Percentiles rank a stretch among this genome's conserved stretches.
These are phyloP conservation scores for Struthidea cinerea DNA, from an alignment of 2,113 vertebrate species.

Conservation along the genomic window DNA sequence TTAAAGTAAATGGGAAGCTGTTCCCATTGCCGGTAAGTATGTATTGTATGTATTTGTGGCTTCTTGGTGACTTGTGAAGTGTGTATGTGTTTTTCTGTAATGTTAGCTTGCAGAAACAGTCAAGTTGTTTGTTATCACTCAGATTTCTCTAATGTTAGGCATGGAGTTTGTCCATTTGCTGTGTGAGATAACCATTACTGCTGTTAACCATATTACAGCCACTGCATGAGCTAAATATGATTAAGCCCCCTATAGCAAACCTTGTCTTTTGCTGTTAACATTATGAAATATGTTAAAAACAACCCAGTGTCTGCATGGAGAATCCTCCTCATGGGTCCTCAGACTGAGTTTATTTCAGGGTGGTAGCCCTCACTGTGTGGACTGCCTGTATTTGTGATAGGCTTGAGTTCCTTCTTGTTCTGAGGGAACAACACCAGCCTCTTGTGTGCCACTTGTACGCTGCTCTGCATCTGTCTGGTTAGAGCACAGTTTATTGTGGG, in stretches of 20 bases:
- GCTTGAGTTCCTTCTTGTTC: neutral
- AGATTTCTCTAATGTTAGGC: neutral
- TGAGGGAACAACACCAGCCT: neutral
- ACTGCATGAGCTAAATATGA: neutral
- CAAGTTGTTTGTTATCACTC: neutral
- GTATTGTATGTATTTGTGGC: neutral
- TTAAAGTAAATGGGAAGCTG: conserved; percentile 97
- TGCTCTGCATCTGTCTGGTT: neutral
- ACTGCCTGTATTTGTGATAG: neutral
- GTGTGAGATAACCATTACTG: neutral
- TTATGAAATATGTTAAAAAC: neutral
- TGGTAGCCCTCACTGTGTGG: neutral
- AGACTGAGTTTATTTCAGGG: neutral
- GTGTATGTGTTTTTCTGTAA: neutral
- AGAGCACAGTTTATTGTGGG: neutral
- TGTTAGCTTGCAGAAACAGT: neutral
- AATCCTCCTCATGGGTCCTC: neutral
- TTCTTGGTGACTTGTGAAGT: neutral
- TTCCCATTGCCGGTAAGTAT: conserved; percentile 91
- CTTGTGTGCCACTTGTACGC: neutral
- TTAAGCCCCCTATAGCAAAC: neutral
- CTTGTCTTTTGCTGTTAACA: neutral
- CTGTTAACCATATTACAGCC: neutral
- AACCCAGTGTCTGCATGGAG: neutral
- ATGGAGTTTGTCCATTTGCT: neutral